Base-by-base conservation (phyloP, 2,797 vertebrate genomes). In the Gobionotothen gibberifrons region DNA sequence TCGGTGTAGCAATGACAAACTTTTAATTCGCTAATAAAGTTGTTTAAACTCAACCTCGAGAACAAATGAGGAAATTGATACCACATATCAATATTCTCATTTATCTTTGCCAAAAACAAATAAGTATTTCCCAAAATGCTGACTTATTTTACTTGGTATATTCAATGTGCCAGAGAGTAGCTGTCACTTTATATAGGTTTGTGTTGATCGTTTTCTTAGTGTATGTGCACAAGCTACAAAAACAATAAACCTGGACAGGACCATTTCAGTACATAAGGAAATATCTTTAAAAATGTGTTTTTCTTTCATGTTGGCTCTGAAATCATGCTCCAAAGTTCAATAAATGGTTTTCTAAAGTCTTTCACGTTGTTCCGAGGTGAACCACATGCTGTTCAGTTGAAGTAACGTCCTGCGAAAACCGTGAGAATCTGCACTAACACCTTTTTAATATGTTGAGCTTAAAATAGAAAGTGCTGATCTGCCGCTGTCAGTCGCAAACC, bases 361-460 rank as follows among this genome's bases (percentile, higher is more conserved):
- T 9, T 36, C 2, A 5, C 1, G 0, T 16, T 16, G 21, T 17
- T 12, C 9, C 49, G 59, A 13, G 3, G 52, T 42, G 22, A 54
- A 22, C 11, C 12, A 4, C 9, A 17, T 32, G 12, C 2, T 44
- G 0, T 21, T 57, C 17, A 64, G 36, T 36, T 17, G 8, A 12
- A 8, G 19, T 1, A 5, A 5, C 40, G 15, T 21, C 15, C 4
- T 0, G 0, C 15, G 13, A 39, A 39, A 22, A 1, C 8, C 5
- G 5, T 48, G 59, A 7, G 43, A 66, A 59, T 0, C 42, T 10
- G 14, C 16, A 0, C 9, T 1, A 0, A 32, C 46, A 15, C 26
- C 12, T 57, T 26, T 22, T 9, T 17, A 48, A 48, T 64, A 7
- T 9, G 8, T 21, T 0, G 0, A 2, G 17, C 55, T 32, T 6